Evolutionary conservation across 2,797 vertebrate species (phyloP).

Genomic region (Gouania willdenowi): DNA sequence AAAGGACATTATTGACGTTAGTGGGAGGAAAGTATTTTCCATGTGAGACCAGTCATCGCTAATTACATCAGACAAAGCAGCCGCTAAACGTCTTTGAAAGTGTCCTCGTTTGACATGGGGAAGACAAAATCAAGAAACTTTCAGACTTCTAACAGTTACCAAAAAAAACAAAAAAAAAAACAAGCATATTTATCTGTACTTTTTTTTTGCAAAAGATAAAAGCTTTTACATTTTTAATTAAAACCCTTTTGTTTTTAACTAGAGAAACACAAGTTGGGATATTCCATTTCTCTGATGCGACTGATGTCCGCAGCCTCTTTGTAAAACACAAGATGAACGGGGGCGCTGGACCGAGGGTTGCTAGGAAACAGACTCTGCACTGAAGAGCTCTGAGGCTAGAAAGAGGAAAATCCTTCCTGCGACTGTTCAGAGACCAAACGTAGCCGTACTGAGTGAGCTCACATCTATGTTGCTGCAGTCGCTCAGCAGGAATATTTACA

Average conservation of each 20-base stretch:
- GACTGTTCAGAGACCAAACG: slow-evolving; percentile 6
- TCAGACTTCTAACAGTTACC: too few species aligned
- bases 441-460: slow-evolving; percentile 38
- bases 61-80: slow-evolving; percentile 13
- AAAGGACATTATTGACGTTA: slow-evolving; percentile 20
- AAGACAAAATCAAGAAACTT: too few species aligned
- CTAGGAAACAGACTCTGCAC: slow-evolving; percentile 68
- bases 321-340: slow-evolving; percentile 28
- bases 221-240: too few species aligned
- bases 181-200: too few species aligned
- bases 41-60: neutral
- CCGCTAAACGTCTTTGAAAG: too few species aligned
- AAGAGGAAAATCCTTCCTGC: slow-evolving; percentile 51
- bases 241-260: too few species aligned
- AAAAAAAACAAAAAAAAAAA: too few species aligned
- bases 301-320: slow-evolving; percentile 28
- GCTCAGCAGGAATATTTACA: too few species aligned
- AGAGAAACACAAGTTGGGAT: slow-evolving; percentile 6
- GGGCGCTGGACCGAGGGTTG: slow-evolving; percentile 52
- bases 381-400: slow-evolving; percentile 31
- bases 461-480: slow-evolving; percentile 30
- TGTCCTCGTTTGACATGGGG: too few species aligned
- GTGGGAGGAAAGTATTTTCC: slow-evolving; percentile 14
- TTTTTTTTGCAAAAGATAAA: too few species aligned
- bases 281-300: slow-evolving; percentile 12